Evolutionary conservation across 2,888 invertebrate species (phyloP).

Genomic region (Epirrita christyi): DNA sequence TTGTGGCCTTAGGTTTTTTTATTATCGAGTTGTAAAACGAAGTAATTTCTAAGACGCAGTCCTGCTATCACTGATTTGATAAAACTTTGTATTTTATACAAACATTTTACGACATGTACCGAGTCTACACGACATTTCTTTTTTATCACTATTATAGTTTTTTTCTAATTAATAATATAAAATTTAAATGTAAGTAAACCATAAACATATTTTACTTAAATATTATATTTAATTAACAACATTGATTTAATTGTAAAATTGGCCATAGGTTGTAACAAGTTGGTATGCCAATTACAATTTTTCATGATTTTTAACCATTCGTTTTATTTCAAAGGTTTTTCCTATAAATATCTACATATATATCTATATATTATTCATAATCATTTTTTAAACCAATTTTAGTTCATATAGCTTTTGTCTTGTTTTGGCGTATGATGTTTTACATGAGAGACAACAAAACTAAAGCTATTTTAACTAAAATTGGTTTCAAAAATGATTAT

Average conservation of each 20-base stretch:
- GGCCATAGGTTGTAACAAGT: slow-evolving; percentile 84
- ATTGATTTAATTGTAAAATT: slow-evolving; percentile 83
- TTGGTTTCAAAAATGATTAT: no score
- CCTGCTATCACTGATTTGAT: slow-evolving; percentile 47
- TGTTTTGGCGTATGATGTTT: no score
- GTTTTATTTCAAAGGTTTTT: slow-evolving; percentile 63
- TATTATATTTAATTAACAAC: slow-evolving; percentile 85
- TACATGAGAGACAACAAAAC: no score
- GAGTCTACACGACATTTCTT: slow-evolving; percentile 72
- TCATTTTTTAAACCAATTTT: no score
- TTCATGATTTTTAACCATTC: slow-evolving; percentile 80
- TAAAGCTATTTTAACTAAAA: no score
- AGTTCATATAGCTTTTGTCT: no score
- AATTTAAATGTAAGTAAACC: slow-evolving; percentile 83
- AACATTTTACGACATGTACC: slow-evolving; percentile 75
- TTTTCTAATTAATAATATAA: slow-evolving; percentile 81
- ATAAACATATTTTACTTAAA: slow-evolving; percentile 84
- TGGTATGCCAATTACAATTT: slow-evolving; percentile 85
- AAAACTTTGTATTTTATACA: slow-evolving; percentile 59
- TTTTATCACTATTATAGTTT: slow-evolving; percentile 73
- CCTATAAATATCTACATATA: no score
- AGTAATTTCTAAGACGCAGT: slow-evolving; percentile 50
- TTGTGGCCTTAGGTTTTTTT: slow-evolving; percentile 77
- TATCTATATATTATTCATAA: no score
- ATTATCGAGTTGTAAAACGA: slow-evolving; percentile 61